Conservation (phyloP, 2,888 invertebrate species). For the Eupithecia dodoneata region DNA sequence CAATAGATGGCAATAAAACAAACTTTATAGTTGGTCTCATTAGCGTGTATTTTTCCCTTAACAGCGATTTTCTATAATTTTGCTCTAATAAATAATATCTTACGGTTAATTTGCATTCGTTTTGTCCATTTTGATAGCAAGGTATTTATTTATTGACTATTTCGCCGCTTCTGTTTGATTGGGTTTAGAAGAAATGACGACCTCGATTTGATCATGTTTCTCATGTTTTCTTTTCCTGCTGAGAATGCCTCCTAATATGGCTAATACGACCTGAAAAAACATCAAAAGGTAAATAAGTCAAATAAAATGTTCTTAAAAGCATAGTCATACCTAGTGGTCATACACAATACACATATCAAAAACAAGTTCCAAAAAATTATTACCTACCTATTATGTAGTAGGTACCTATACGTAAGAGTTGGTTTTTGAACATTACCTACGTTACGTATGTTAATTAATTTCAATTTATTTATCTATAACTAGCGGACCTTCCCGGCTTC, state of each 20-base stretch:
- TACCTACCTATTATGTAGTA: too few species aligned
- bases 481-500: too few species aligned
- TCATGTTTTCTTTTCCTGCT: slow-evolving; percentile 22
- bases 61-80: slow-evolving; percentile 38
- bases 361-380: too few species aligned
- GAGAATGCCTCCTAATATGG: slow-evolving; percentile 22
- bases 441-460: too few species aligned
- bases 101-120: slow-evolving; percentile 15
- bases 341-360: too few species aligned
- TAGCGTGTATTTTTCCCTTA: slow-evolving; percentile 35
- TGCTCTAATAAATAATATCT: slow-evolving; percentile 23
- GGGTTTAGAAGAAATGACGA: neutral
- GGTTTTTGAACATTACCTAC: too few species aligned
- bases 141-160: neutral
- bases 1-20: slow-evolving; percentile 39
- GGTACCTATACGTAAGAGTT: too few species aligned
- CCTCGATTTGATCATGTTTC: slow-evolving; percentile 20
- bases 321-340: too few species aligned
- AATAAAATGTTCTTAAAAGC: neutral
- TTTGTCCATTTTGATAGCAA: neutral
- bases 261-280: slow-evolving; percentile 32
- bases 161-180: neutral
- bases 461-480: too few species aligned
- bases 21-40: slow-evolving; percentile 32
- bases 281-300: neutral